Evolutionary conservation across 2,888 invertebrate species (phyloP).

Genomic region (Trichogramma dendrolimi): DNA sequence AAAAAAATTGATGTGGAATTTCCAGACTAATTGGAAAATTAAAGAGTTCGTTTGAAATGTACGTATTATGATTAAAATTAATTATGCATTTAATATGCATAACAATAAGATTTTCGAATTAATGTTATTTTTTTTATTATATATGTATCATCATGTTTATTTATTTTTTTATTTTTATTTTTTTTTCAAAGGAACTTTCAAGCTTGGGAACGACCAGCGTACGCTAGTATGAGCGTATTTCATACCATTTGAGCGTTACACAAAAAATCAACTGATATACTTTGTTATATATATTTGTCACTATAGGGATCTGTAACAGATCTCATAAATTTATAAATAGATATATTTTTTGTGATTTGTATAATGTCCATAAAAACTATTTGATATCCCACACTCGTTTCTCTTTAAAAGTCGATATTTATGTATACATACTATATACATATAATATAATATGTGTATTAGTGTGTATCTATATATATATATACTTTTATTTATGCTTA

Average conservation of each 20-base stretch:
- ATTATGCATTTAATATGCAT: too few relatives aligned
- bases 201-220: constrained; percentile 24
- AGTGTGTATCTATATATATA: constrained; percentile 7
- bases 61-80: too few relatives aligned
- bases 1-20: too few relatives aligned
- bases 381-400: too few relatives aligned
- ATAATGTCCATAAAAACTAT: too few relatives aligned
- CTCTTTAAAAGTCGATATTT: too few relatives aligned
- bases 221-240: neutral
- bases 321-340: constrained; percentile 8
- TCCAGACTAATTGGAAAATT: too few relatives aligned
- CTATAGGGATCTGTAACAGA: constrained; percentile 13
- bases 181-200: constrained; percentile 20
- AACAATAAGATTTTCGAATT: too few relatives aligned
- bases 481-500: neutral
- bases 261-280: constrained; percentile 2
- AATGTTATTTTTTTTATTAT: too few relatives aligned
- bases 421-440: neutral
- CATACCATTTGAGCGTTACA: constrained; percentile 6
- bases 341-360: neutral
- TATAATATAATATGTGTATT: neutral
- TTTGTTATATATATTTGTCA: neutral
- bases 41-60: too few relatives aligned
- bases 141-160: constrained; percentile 5
- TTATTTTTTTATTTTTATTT: neutral